Base-by-base conservation (phyloP, 2,888 invertebrate species). In the Hydraecia micacea region DNA sequence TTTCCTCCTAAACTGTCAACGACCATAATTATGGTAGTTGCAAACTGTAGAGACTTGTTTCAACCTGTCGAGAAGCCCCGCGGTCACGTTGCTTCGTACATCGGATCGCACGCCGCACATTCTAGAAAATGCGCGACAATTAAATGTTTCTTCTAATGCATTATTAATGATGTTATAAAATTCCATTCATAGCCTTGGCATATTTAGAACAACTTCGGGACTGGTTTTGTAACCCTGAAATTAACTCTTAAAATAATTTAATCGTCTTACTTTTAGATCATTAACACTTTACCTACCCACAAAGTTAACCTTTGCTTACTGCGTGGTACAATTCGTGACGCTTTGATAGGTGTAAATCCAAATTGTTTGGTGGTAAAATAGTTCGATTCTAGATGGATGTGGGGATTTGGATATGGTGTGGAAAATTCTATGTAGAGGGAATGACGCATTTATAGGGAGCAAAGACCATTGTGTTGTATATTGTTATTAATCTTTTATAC, bases 111-210 rank as follows among this genome's bases (percentile, higher is more conserved):
- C 63, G 46, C 49, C 69, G 25, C 36, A 71, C 65, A 32, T 81
- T 90, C 89, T 89, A 86, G 90, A 90, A 90, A 89, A 78, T 87
- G 72, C 79, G 81, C 83, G 67, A 67, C 73, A 69, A 73, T 73
- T 79, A 67, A 15, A 28, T 46, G 25, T 62, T 39, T 73, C 73
- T 77, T 73, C 49, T 83, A 86, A 78, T 83, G 58, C 55, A 75
- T 75, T 75, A 78, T 73, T 77, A 79, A 80, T 88, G 75, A 83
- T 60, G 46, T 72, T 75, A 66, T 55, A 70, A 80, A 73, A 66
- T 73, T 71, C 77, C 73, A 72, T 74, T 73, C 25, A 60, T 36
- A 42, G n/a, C 80, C 75, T 86, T 83, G 72, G 58, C n/a, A 62
- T 66, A 74, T 74, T 75, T 86, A 15, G 55, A 39, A 46, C 55